Percentiles rank a stretch among this genome's conserved stretches.
Evolutionary conservation across 2,888 invertebrate genomes (phyloP).

Genomic region (Caenorhabditis panamensis): DNA sequence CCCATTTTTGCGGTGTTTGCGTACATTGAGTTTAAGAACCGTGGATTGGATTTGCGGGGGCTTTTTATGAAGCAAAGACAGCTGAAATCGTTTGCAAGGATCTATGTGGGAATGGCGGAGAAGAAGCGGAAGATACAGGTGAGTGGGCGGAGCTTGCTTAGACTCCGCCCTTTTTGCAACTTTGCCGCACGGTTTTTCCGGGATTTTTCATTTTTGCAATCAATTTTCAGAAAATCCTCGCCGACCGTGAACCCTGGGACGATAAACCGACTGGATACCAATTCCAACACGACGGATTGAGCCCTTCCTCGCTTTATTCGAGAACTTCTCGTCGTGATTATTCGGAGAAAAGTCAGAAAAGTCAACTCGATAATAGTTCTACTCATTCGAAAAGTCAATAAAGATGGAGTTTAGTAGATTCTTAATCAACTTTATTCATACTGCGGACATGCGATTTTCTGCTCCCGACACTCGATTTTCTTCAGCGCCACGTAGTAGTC

Average conservation of each 20-base stretch:
- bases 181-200: too few relatives aligned
- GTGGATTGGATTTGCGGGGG: neutral
- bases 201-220: too few relatives aligned
- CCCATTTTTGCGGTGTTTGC: neutral
- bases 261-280: conserved; percentile 30
- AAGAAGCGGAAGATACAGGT: too few relatives aligned
- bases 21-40: neutral
- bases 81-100: conserved; percentile 39
- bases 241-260: conserved; percentile 56
- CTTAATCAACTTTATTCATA: conserved; percentile 28
- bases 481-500: conserved; percentile 33
- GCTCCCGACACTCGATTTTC: conserved; percentile 27
- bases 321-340: neutral
- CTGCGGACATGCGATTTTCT: conserved; percentile 10
- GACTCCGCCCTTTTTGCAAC: too few relatives aligned
- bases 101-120: too few relatives aligned
- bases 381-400: neutral
- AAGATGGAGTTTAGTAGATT: conserved; percentile 7
- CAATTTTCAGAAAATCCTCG: conserved; percentile 41
- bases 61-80: conserved; percentile 55
- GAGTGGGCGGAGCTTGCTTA: too few relatives aligned
- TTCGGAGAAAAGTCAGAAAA: conserved; percentile 5
- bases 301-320: conserved; percentile 1
- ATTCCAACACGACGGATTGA: neutral
- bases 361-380: neutral